Base-by-base conservation (phyloP, 2,888 invertebrate genomes). In the Thymelicus acteon region DNA sequence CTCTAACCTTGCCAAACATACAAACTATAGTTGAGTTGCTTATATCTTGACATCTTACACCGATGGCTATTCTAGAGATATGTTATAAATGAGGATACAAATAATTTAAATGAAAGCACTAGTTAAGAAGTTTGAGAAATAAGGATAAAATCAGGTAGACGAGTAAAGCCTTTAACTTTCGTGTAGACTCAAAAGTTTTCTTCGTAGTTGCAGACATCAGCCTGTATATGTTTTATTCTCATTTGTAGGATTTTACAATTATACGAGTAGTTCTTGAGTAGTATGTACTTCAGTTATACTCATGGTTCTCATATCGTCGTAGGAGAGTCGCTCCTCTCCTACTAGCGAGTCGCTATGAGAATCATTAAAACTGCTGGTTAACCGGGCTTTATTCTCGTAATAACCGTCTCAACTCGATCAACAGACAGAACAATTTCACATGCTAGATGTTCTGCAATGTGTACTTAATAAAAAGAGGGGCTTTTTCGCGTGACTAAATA, bases 281-380 rank as follows among this genome's bases (percentile, higher is more conserved):
- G n/a, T 19, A 24, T 6, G 5, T 24, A 8, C 6, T 31, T 31
- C 57, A 57, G 31, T 24, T 57, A 57, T 57, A 13, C 31, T 57
- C 31, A 31, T 31, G 57, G 1, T 54, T 57, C 57, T 57, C 57
- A 31, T 31, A 31, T 57, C 13, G 31, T 57, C 31, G 1, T 31
- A 24, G 52, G 24, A 19, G 31, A 57, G 57, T 3, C n/a, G n/a
- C n/a, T n/a, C n/a, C n/a, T n/a, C n/a, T n/a, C n/a, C n/a, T n/a
- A n/a, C n/a, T n/a, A 57, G 57, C 57, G 31, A 31, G 57, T 0
- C 52, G 49, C n/a, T 24, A 57, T 6, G 7, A 24, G 31, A 7
- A 24, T 57, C 57, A 57, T 57, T 57, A 57, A 57, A 57, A 57
- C 31, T 10, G n/a, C n/a, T n/a, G n/a, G n/a, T n/a, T n/a, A n/a